These are phyloP conservation scores for Campylomormyrus tamandua DNA, from an alignment of 2,113 vertebrate species.

Conservation along the genomic window DNA sequence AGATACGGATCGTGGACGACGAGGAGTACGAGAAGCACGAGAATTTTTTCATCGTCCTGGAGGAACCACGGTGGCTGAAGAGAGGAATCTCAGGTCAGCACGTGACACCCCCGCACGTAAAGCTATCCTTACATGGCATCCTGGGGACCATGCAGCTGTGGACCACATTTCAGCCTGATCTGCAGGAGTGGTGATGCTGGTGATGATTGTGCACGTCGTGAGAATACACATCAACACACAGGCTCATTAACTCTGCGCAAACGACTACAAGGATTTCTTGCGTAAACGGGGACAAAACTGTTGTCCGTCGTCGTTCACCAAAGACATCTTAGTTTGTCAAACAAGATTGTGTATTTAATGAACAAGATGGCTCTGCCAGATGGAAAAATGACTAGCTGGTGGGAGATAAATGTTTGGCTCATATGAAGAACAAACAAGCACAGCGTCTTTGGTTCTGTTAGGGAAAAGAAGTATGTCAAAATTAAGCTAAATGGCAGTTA, in stretches of 20 bases:
- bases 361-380: neutral
- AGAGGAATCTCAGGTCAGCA: slow-evolving; percentile 81
- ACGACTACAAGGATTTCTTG: neutral
- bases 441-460: neutral
- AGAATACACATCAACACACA: neutral
- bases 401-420: neutral
- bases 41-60: slow-evolving; percentile 83
- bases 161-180: neutral
- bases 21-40: slow-evolving; percentile 89
- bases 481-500: neutral
- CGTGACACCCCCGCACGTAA: neutral
- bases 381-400: neutral
- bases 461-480: neutral
- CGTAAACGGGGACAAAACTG: neutral
- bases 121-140: neutral
- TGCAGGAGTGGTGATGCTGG: neutral
- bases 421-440: neutral
- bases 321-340: neutral
- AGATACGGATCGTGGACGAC: slow-evolving; percentile 81
- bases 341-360: neutral
- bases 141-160: neutral
- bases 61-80: slow-evolving; percentile 84
- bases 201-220: neutral
- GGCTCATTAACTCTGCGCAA: neutral
- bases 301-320: neutral